Conservation (phyloP, 35 echinoderm and acorn worm species). For the Amphiura filiformis region DNA sequence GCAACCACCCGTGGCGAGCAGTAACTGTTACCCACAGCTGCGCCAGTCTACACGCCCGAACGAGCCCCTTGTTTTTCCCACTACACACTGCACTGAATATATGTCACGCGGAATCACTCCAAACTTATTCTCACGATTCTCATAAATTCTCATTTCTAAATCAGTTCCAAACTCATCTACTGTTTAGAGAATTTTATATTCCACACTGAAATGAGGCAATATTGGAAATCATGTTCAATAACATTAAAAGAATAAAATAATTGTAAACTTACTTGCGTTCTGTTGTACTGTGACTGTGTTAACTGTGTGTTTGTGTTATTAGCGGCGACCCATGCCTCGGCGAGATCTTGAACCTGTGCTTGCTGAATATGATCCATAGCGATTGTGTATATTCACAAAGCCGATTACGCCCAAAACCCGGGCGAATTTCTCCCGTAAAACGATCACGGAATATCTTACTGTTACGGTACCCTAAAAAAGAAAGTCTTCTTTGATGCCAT, state of each 20-base stretch:
- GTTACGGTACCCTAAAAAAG: not conserved
- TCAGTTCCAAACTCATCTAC: not conserved
- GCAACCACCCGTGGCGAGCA: not conserved
- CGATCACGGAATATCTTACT: not conserved
- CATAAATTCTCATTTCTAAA: not conserved
- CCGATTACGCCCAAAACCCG: not conserved
- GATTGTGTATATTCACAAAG: not conserved
- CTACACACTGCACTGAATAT: not conserved
- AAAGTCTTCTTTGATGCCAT: not conserved
- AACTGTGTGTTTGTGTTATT: slow-evolving; percentile 57
- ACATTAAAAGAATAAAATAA: no score
- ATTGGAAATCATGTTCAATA: not conserved
- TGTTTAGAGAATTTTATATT: not conserved
- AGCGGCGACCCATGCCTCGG: slow-evolving; percentile 60
- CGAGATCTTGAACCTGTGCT: slow-evolving; percentile 45
- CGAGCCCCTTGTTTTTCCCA: not conserved
- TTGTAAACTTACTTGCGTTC: not conserved
- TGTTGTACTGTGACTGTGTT: slow-evolving; percentile 15
- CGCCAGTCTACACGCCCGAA: not conserved
- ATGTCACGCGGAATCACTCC: not conserved
- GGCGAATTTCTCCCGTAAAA: not conserved
- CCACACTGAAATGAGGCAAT: not conserved
- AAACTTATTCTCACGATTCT: not conserved
- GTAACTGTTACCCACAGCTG: not conserved
- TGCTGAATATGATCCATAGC: not conserved